These are phyloP conservation scores for Alligator mississippiensis DNA, from an alignment of 2,113 vertebrate species.

Conservation along the genomic window DNA sequence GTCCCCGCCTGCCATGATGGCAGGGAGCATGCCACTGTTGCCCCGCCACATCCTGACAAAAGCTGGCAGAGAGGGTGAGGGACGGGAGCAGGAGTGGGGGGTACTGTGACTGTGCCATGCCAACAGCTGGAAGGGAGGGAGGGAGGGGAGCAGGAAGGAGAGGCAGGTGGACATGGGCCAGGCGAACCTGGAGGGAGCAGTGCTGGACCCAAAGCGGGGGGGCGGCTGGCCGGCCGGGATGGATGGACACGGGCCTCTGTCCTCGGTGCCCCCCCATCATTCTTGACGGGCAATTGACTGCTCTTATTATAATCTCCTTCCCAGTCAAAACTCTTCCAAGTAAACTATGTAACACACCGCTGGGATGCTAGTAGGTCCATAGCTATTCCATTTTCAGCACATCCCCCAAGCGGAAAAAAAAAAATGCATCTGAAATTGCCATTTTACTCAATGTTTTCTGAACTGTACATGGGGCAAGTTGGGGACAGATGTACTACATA, in stretches of 20 bases:
- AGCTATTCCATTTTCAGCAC: neutral
- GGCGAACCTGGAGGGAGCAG: too few species aligned
- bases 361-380: neutral
- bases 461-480: neutral
- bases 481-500: slow-evolving; percentile 73
- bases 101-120: too few species aligned
- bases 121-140: neutral
- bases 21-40: too few species aligned
- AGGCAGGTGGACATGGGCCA: neutral
- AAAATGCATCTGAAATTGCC: neutral
- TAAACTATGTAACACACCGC: neutral
- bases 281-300: too few species aligned
- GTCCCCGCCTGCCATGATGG: too few species aligned
- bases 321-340: neutral
- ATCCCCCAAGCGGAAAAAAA: neutral
- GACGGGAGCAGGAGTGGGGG: too few species aligned
- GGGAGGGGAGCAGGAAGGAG: neutral
- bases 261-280: too few species aligned
- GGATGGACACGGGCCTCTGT: too few species aligned
- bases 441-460: neutral
- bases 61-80: too few species aligned
- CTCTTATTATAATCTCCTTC: neutral
- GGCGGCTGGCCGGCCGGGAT: too few species aligned
- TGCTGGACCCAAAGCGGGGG: too few species aligned
- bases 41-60: too few species aligned